Conservation (phyloP, 2,113 vertebrate species). For the Gymnarchus niloticus region DNA sequence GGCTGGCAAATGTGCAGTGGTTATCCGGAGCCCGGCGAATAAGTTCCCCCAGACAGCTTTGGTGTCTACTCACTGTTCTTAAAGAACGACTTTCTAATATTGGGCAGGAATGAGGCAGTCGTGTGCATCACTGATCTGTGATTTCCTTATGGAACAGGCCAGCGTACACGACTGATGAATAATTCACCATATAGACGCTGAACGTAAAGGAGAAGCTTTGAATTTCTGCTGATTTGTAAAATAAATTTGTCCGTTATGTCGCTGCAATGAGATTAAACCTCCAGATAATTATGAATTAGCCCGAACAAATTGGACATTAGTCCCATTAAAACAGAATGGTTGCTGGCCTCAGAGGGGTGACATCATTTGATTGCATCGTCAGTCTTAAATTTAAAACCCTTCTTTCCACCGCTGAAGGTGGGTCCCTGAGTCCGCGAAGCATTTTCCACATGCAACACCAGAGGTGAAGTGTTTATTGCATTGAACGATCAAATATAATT, state of each 20-base stretch:
- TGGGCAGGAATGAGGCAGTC: background rate
- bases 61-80: background rate
- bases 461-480: conserved; percentile 18
- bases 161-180: background rate
- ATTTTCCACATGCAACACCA: background rate
- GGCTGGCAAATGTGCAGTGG: background rate
- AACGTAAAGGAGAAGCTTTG: background rate
- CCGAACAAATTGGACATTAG: background rate
- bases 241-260: background rate
- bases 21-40: background rate
- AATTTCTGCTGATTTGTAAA: conserved; percentile 3
- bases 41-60: background rate
- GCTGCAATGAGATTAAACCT: background rate
- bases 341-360: background rate
- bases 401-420: background rate
- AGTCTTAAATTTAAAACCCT: background rate
- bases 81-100: too few species aligned
- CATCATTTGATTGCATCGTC: background rate
- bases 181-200: background rate
- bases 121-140: background rate
- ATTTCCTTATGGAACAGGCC: background rate
- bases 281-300: conserved; percentile 9
- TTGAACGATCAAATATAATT: conserved; percentile 1
- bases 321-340: background rate
- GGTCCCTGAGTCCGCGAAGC: background rate